Evolutionary conservation across 1,140 invertebrate species (phyloP).

Genomic region (Condylostylus longicornis): DNA sequence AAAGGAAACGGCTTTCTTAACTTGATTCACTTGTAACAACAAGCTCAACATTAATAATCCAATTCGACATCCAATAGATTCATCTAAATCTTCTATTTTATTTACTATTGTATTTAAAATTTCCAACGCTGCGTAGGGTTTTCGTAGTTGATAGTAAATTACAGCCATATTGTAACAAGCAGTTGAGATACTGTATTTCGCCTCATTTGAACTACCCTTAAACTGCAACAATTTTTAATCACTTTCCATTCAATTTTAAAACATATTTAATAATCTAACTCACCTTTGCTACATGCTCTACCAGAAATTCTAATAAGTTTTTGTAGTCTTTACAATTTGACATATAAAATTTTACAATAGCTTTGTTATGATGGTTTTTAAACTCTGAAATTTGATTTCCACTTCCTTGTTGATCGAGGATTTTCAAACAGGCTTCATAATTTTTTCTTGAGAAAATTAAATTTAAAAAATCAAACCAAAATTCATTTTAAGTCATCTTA

Average conservation of each 20-base stretch:
- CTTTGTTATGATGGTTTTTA: constrained; percentile 59
- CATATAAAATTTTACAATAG: constrained; percentile 55
- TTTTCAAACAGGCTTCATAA: constrained; percentile 40
- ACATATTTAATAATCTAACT: constrained; percentile 10
- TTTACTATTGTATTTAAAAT: constrained; percentile 59
- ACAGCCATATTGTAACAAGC: constrained; percentile 70
- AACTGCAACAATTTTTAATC: constrained; percentile 10
- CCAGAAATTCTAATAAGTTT: constrained; percentile 47
- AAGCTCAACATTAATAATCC: constrained; percentile 34
- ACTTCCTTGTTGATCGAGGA: constrained; percentile 46
- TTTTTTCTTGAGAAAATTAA: constrained; percentile 21
- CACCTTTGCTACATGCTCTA: constrained; percentile 36
- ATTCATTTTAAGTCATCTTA: constrained; percentile 9
- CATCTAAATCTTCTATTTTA: constrained; percentile 60
- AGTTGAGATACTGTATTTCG: constrained; percentile 25
- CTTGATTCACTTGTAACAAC: constrained; percentile 24
- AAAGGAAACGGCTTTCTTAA: constrained; percentile 23
- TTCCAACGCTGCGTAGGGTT: constrained; percentile 57
- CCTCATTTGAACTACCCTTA: background rate
- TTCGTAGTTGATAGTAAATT: constrained; percentile 59
- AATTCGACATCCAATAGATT: constrained; percentile 33
- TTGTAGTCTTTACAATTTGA: constrained; percentile 54
- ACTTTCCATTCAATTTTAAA: constrained; percentile 22
- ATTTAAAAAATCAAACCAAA: background rate
- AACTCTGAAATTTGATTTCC: constrained; percentile 41